phyloP scores from a whole-genome alignment of 2,113 vertebrate genomes.

The Chaetodon trifascialis region DNA sequence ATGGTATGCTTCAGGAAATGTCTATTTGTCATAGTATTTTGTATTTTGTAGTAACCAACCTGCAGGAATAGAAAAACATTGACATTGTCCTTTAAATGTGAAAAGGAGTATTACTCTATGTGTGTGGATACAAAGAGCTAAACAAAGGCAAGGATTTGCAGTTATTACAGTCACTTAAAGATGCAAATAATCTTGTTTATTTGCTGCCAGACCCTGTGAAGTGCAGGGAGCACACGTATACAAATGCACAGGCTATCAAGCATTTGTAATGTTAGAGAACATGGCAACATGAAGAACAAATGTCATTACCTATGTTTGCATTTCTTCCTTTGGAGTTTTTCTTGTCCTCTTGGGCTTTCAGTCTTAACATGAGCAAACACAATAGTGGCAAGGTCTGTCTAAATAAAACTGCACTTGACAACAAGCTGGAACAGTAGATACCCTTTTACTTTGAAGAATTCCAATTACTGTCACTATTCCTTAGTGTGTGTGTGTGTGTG shows the following conservation, averaged over 20 bases:
- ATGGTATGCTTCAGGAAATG: not conserved
- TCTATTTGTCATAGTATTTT: not conserved
- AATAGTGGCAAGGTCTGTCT: conserved; percentile 73
- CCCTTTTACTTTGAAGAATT: conserved; percentile 83
- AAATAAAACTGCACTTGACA: conserved; percentile 84
- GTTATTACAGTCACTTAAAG: conserved; percentile 12
- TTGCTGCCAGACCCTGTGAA: conserved; percentile 20
- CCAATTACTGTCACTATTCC: conserved; percentile 81
- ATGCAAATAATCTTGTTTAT: conserved; percentile 10
- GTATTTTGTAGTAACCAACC: not conserved
- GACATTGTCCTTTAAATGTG: not conserved
- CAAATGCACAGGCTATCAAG: conserved; percentile 39
- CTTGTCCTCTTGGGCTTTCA: conserved; percentile 74
- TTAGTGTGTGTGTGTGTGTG: conserved; percentile 37
- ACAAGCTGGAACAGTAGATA: conserved; percentile 75
- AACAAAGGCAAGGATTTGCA: conserved; percentile 13
- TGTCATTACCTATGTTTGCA: conserved; percentile 68
- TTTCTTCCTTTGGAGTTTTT: conserved; percentile 69
- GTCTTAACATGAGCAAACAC: conserved; percentile 72
- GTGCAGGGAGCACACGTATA: conserved; percentile 20
- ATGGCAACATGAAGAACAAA: conserved; percentile 62
- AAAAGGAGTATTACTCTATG: not conserved
- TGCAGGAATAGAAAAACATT: not conserved
- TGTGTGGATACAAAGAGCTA: conserved; percentile 10
- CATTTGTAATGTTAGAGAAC: conserved; percentile 45